A percentile compares a stretch with the other conserved stretches of the same genome.
Evolutionary conservation across 2,888 invertebrate genomes (phyloP).

Genomic region (Philereme vetulata): DNA sequence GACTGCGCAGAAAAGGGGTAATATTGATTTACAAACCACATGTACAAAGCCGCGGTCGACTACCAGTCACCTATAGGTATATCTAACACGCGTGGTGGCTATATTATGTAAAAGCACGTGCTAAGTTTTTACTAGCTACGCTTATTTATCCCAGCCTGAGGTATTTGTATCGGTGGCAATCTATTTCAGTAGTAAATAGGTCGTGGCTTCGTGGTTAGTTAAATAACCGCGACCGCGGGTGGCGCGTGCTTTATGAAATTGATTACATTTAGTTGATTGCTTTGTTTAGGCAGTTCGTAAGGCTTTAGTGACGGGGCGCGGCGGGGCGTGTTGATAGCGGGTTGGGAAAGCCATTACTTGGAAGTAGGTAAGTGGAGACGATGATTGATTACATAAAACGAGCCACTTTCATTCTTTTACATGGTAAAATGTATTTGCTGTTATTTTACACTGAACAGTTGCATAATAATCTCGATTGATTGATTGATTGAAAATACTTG

Average conservation of each 20-base stretch:
- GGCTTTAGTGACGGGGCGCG: slow-evolving; percentile 8
- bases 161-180: slow-evolving; percentile 22
- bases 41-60: too few species aligned
- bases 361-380: not conserved
- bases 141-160: not conserved
- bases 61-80: too few species aligned
- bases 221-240: slow-evolving; percentile 19
- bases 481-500: too few species aligned
- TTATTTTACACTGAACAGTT: too few species aligned
- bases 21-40: too few species aligned
- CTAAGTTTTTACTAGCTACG: slow-evolving; percentile 5
- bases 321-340: not conserved
- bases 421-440: too few species aligned
- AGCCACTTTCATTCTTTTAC: too few species aligned
- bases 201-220: slow-evolving; percentile 22
- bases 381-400: too few species aligned
- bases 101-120: too few species aligned
- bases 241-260: slow-evolving; percentile 20
- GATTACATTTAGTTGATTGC: slow-evolving; percentile 31
- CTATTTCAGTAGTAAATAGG: slow-evolving; percentile 31
- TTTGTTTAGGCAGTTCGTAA: slow-evolving; percentile 12
- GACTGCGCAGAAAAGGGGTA: too few species aligned
- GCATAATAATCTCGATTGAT: too few species aligned
- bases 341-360: not conserved
- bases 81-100: too few species aligned